phyloP scores from a whole-genome alignment of 2,888 invertebrate genomes.

The Hymenopus coronatus region DNA sequence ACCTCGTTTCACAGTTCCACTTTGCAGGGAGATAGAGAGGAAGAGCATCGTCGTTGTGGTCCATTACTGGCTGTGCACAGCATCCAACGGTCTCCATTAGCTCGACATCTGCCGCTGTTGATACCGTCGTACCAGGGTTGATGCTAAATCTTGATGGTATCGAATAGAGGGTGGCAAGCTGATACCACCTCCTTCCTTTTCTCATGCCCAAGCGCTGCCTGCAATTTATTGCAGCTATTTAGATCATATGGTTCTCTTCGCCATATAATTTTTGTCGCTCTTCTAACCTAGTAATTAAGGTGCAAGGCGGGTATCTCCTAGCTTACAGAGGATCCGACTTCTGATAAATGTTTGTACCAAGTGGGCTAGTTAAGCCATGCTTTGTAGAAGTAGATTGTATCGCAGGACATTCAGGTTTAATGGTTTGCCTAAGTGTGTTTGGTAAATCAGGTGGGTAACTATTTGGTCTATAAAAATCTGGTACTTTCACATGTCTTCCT shows the following conservation, averaged over 20 bases:
- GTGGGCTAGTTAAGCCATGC: too few relatives aligned
- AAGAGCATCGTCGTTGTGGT: constrained; percentile 14
- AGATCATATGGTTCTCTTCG: not conserved
- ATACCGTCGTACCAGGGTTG: not conserved
- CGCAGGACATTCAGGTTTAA: too few relatives aligned
- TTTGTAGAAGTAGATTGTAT: too few relatives aligned
- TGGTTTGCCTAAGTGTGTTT: too few relatives aligned
- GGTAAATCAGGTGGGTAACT: too few relatives aligned
- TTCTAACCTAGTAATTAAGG: not conserved
- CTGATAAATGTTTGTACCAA: too few relatives aligned
- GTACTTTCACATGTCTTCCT: too few relatives aligned
- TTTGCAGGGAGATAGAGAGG: not conserved
- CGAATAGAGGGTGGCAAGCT: not conserved
- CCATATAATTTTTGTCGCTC: not conserved
- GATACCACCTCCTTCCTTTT: not conserved
- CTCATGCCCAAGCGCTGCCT: not conserved
- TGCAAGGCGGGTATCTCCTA: too few relatives aligned
- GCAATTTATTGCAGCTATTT: not conserved
- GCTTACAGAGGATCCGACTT: too few relatives aligned
- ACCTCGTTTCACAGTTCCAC: constrained; percentile 3
- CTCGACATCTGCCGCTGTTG: constrained; percentile 6
- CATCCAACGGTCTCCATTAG: not conserved
- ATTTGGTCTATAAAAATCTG: too few relatives aligned
- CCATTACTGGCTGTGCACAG: constrained; percentile 11
- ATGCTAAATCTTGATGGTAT: constrained; percentile 1